Evolutionary conservation across 2,113 vertebrate genomes (phyloP), one percentile per base, ranked within the genome.

Genomic region (Brachionichthys hirsutus): DNA sequence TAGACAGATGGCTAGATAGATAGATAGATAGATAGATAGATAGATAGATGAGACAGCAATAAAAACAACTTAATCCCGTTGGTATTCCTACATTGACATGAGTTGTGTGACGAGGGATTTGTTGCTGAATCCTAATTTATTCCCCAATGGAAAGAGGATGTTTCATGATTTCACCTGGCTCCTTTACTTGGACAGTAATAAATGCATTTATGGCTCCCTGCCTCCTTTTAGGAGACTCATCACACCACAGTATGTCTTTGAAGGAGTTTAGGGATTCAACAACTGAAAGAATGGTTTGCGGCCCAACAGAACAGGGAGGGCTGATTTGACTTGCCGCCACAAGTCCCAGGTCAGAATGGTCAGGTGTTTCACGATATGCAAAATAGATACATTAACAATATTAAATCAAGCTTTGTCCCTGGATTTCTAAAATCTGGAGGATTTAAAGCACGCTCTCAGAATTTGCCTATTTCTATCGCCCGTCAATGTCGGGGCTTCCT

Each of bases 91-190:
- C 52, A 48, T 58, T 59, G 70, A 63, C 71, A 77, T 70, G 62
- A 45, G 62, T 78, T 67, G 46, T 38, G 6, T 10, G 6, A 9
- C 9, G 14, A 46, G 34, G 51, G 48, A 51, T 47, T 54, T 19
- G 69, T 73, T 63, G 18, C n/a, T 54, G 55, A 60, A 55, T 42
- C 57, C 53, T 81, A 78, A 85, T 87, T 83, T 81, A 87, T 80
- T 76, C 80, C 80, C 76, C 76, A 19, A 44, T 55, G 78, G 80
- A 71, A 64, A 51, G 57, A 36, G 17, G 79, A 56, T 87, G 75
- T 62, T 50, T 67, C 70, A 76, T 42, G 62, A 74, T 66, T 77
- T 72, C 59, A 57, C 52, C 47, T 59, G 45, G 46, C 59, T 67
- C 67, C 42, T 77, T 75, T 64, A 66, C 59, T 34, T 24, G 14